A percentile compares a stretch with the other conserved stretches of the same genome.
These are phyloP conservation scores for Strongylocentrotus purpuratus DNA, from an alignment of 35 echinoderm and acorn worm species.

Conservation along the genomic window DNA sequence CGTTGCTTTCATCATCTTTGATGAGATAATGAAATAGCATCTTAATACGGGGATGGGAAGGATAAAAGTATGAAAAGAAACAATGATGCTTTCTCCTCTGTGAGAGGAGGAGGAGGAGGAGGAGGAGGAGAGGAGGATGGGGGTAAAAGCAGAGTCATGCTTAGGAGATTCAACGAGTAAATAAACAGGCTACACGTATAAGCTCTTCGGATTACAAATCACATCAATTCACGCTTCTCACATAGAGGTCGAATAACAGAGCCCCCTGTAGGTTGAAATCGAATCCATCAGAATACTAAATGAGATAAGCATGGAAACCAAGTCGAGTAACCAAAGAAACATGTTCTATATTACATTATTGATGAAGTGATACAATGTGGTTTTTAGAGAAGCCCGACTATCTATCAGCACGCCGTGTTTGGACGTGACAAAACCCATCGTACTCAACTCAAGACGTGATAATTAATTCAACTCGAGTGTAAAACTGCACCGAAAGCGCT, in stretches of 20 bases:
- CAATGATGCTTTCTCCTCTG: neutral
- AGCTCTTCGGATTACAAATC: conserved; percentile 16
- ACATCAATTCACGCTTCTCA: conserved; percentile 9
- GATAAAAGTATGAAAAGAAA: too few relatives aligned
- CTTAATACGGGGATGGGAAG: too few relatives aligned
- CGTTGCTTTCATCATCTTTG: too few relatives aligned
- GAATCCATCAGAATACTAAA: neutral
- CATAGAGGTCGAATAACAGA: neutral
- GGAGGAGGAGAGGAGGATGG: neutral
- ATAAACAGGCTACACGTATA: conserved; percentile 11
- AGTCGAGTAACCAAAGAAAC: neutral
- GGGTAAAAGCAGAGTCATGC: neutral
- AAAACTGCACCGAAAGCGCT: neutral
- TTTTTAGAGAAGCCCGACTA: neutral
- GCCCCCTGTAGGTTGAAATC: neutral
- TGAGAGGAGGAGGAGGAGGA: neutral
- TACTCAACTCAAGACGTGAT: neutral
- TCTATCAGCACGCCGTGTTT: neutral
- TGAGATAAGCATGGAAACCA: neutral
- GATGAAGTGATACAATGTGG: neutral
- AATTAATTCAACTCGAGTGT: neutral
- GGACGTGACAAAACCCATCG: neutral
- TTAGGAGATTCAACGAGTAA: neutral
- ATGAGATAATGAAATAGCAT: too few relatives aligned
- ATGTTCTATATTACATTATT: neutral